Evolutionary conservation across 2,888 invertebrate genomes (phyloP).

Genomic region (Ephialtes manifestator): DNA sequence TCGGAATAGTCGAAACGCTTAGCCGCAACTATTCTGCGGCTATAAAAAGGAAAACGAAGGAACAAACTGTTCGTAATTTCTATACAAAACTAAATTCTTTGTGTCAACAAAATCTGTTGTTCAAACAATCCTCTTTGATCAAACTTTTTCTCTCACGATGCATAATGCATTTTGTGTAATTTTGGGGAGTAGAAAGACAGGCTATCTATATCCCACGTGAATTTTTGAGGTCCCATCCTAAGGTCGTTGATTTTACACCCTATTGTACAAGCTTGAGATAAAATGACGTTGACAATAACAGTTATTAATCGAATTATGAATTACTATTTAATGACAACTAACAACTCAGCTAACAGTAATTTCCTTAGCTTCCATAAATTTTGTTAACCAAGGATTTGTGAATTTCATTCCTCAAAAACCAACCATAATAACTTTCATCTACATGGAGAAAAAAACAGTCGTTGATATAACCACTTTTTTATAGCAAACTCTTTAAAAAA

Average conservation of each 20-base stretch:
- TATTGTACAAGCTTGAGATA: not conserved
- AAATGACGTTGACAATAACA: not conserved
- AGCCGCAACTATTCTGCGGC: too few species aligned
- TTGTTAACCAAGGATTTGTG: slow-evolving; percentile 31
- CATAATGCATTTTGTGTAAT: slow-evolving; percentile 47
- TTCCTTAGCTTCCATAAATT: too few species aligned
- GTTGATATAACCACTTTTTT: too few species aligned
- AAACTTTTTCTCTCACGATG: slow-evolving; percentile 39
- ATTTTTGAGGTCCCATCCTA: slow-evolving; percentile 35
- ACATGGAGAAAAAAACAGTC: too few species aligned
- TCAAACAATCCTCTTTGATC: not conserved
- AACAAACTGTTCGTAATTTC: too few species aligned
- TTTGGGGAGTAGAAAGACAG: not conserved
- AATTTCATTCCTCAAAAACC: slow-evolving; percentile 53
- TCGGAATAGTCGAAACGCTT: slow-evolving; percentile 7
- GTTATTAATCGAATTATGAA: not conserved
- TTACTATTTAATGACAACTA: not conserved
- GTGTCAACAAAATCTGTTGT: slow-evolving; percentile 24
- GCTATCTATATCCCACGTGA: slow-evolving; percentile 2
- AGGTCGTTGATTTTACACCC: slow-evolving; percentile 46
- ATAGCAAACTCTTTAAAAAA: too few species aligned
- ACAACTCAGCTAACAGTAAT: slow-evolving; percentile 1
- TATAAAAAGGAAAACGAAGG: too few species aligned
- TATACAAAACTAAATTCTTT: not conserved
- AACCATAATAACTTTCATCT: slow-evolving; percentile 1